Base-by-base conservation (phyloP, 2,888 invertebrate species). In the Eupithecia pulchellata region DNA sequence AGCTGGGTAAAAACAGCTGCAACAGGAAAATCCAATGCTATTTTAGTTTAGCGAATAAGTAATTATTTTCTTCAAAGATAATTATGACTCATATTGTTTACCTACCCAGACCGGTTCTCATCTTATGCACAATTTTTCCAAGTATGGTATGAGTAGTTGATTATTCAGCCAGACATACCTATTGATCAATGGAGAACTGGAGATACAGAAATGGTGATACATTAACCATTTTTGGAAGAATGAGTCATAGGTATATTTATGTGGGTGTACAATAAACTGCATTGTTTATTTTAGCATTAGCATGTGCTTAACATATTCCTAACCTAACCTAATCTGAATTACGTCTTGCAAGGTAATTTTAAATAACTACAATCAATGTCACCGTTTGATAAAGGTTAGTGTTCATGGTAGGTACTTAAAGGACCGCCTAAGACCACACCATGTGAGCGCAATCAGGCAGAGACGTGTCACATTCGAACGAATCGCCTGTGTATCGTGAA, bases 401-500 rank as follows among this genome's bases (percentile, higher is more conserved):
- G 25, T 52, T 20, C 52, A 25, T 11, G 13, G 52, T 20, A 20
- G 20, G 42, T 42, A 2, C 20, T 47, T 20, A 9, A 20, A 20
- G 20, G 47, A 20, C 20, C 8, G 42, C 20, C 52, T 52, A 4
- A 25, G 52, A 52, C 52, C 47, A 47, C 20, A 47, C 47, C 52
- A 25, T 47, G 72, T 68, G 71, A 77, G 77, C 66, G 72, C 72
- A 60, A 30, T 27, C 29, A 60, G n/a, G n/a, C 29, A 66, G 72
- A 89, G 88, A 88, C 88, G 88, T 86, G 87, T 86, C 84, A 84
- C 89, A 89, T 89, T 90, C 88, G 90, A 88, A 89, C 89, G 88
- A 88, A 86, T 90, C 87, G 88, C 88, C 87, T 88, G 88, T 79
- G 87, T 80, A 87, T 84, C 32, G 60, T 30, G 29, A 60, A 60